These are phyloP conservation scores for Drosophila yooni DNA, from an alignment of 2,888 invertebrate species.

Conservation along the genomic window DNA sequence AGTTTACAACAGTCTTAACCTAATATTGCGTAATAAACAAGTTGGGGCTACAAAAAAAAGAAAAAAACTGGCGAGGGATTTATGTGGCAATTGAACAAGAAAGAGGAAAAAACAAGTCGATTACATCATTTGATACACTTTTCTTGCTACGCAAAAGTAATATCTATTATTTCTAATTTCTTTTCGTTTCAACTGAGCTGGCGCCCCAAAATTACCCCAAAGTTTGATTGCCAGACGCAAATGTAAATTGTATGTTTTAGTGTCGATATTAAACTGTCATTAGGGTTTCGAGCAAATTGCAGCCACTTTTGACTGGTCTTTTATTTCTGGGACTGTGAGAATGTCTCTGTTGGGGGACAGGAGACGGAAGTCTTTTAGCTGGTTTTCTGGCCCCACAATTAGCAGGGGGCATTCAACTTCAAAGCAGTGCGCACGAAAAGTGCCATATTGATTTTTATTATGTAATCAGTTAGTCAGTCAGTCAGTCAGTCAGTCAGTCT, in stretches of 20 bases:
- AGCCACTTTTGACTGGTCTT: conserved; percentile 31
- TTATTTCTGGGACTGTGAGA: conserved; percentile 25
- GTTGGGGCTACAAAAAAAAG: not conserved
- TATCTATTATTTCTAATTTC: conserved; percentile 3
- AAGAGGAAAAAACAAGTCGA: not conserved
- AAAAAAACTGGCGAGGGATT: not conserved
- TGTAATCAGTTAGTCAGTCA: conserved; percentile 32
- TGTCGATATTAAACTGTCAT: conserved; percentile 50
- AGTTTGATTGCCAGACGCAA: conserved; percentile 25
- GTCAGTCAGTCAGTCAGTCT: conserved; percentile 5
- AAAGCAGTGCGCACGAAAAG: conserved; percentile 34
- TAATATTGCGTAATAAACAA: not conserved
- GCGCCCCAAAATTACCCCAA: conserved; percentile 3
- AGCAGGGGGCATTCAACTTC: conserved; percentile 49
- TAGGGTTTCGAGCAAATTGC: conserved; percentile 32
- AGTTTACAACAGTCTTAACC: not conserved
- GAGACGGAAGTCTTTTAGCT: not conserved
- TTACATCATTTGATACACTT: not conserved
- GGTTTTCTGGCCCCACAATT: conserved; percentile 34
- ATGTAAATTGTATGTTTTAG: conserved; percentile 39
- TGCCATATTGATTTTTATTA: conserved; percentile 67
- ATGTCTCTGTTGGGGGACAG: not conserved
- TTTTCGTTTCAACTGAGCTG: not conserved
- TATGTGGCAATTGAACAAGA: not conserved
- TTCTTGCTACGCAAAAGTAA: not conserved